Evolutionary conservation across 2,797 vertebrate genomes (phyloP), one percentile per base, ranked within the genome.

Genomic region (Semaprochilodus insignis): DNA sequence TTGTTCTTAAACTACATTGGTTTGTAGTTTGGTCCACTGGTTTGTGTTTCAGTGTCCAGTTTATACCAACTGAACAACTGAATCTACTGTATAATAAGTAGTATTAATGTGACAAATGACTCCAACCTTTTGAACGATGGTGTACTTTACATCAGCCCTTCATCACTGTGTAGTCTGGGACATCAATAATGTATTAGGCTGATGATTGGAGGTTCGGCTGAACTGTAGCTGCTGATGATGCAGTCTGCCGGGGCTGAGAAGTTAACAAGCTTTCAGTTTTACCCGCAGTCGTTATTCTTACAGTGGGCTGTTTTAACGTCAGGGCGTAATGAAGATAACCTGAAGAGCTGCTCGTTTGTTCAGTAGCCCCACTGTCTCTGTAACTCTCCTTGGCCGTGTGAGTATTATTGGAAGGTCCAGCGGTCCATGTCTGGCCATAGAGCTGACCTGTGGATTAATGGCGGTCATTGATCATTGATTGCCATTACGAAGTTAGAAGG

Each of bases 191-290:
- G 81, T 75, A 25, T 31, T 36, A 48, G 16, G 71, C 80, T 55
- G 16, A 66, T 60, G 80, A 67, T 10, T 15, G 21, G 55, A 73
- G 62, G 55, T 72, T 65, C 17, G n/a, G 60, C 21, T 66, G 15
- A 74, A 59, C 72, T 73, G 69, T 67, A 60, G 48, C 63, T 79
- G 81, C 82, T 80, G 51, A 70, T 52, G 27, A 44, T 25, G 36
- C 73, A 75, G 57, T 69, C 78, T 76, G 80, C 80, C 69, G 73
- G 21, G 44, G 31, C 48, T 44, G 57, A 19, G n/a, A 27, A 76
- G 60, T 85, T 87, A 77, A 80, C 44, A 71, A 84, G 80, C 71
- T 85, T 52, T 60, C 74, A 59, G 62, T 75, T 86, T 84, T 59
- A 13, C 55, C 31, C 13, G 0, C 17, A 10, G 34, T 75, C 77